A percentile compares a stretch with the other conserved stretches of the same genome.
Evolutionary conservation across 2,797 vertebrate genomes (phyloP).

Genomic region (Tokudaia muenninki): DNA sequence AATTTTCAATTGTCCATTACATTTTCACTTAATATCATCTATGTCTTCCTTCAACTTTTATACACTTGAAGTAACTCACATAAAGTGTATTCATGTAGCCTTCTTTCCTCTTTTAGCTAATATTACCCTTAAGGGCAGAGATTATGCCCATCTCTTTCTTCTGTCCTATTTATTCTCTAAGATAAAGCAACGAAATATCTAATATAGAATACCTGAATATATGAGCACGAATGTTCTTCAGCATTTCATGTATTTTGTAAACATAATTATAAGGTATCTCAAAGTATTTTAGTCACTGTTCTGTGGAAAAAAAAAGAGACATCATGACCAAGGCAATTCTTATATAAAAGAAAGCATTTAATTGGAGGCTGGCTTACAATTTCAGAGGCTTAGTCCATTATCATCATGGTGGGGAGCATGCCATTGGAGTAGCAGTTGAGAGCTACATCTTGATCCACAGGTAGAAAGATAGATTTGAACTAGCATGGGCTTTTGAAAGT

Average conservation of each 20-base stretch:
- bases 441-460: background rate
- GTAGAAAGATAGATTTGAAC: background rate
- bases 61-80: background rate
- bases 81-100: background rate
- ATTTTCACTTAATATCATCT: conserved; percentile 47
- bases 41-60: conserved; percentile 45
- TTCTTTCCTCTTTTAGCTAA: background rate
- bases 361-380: background rate
- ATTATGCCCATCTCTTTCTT: background rate
- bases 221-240: conserved; percentile 1
- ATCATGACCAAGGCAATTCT: background rate
- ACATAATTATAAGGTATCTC: background rate
- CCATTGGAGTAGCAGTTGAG: background rate
- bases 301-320: background rate
- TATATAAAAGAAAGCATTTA: background rate
- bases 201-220: background rate
- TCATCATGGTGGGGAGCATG: background rate
- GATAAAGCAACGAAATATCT: background rate
- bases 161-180: background rate
- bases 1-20: conserved; percentile 12
- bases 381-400: background rate
- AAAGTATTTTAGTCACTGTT: background rate
- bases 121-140: background rate
- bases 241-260: conserved; percentile 27
- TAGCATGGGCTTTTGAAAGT: background rate